A percentile compares a stretch with the other conserved stretches of the same genome.
Conservation (phyloP, 2,888 invertebrate genomes). For the Stenodera caucasica region DNA sequence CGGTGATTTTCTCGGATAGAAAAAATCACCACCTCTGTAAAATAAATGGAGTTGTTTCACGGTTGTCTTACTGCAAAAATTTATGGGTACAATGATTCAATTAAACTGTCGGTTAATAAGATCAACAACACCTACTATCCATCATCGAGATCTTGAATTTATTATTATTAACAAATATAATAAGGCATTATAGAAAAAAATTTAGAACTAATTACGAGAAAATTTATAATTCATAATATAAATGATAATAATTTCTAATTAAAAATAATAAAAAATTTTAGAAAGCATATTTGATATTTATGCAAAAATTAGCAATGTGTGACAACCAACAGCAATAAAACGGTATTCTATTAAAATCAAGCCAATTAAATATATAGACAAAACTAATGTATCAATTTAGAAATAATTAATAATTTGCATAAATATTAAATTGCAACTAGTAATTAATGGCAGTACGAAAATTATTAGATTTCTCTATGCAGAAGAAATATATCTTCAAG, state of each 20-base stretch:
- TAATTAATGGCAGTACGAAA: neutral
- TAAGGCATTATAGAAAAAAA: no score
- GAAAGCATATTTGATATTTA: neutral
- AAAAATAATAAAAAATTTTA: neutral
- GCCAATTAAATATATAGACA: neutral
- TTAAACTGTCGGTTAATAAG: neutral
- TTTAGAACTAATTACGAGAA: neutral
- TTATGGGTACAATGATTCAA: neutral
- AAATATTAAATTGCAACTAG: conserved; percentile 12
- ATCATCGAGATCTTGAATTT: no score
- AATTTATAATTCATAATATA: neutral
- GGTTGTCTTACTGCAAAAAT: neutral
- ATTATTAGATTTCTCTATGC: neutral
- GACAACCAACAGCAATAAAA: neutral
- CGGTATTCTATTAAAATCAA: conserved; percentile 1
- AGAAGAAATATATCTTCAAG: neutral
- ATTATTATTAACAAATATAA: no score
- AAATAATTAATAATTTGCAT: conserved; percentile 20
- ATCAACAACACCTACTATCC: neutral
- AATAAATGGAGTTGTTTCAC: neutral
- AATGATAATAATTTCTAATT: neutral
- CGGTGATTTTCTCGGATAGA: neutral
- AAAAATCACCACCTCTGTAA: neutral
- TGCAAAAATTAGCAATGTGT: neutral
- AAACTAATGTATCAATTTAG: conserved; percentile 14